Conservation (phyloP, 2,797 vertebrate species). For the Morelia viridis region DNA sequence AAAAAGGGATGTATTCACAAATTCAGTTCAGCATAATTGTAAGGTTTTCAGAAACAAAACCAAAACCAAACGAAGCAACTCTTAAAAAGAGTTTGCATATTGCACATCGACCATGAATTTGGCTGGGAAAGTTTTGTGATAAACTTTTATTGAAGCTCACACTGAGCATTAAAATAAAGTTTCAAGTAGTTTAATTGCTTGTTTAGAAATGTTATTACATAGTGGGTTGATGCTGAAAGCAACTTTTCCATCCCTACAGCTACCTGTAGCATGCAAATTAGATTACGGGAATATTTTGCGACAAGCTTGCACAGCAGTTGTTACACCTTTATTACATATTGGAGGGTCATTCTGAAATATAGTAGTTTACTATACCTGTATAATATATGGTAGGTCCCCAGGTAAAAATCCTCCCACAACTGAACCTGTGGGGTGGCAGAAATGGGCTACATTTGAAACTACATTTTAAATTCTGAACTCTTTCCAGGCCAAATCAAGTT, state of each 20-base stretch:
- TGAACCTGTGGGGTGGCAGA: not conserved
- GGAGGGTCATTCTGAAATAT: not conserved
- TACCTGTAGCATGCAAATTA: not conserved
- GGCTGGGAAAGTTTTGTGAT: not conserved
- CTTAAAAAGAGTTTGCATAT: not conserved
- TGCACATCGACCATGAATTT: not conserved
- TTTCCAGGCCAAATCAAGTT: not conserved
- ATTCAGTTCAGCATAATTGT: not conserved
- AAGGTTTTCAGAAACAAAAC: not conserved
- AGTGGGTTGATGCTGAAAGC: not conserved
- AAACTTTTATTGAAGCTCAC: not conserved
- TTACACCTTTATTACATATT: not conserved
- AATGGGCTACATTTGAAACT: not conserved
- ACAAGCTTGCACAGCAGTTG: not conserved
- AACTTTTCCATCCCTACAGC: not conserved
- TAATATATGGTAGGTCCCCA: not conserved
- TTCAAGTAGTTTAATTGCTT: not conserved
- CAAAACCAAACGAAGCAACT: not conserved
- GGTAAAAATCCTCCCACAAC: not conserved
- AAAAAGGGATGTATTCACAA: not conserved
- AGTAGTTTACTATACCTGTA: not conserved
- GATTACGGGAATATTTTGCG: not conserved
- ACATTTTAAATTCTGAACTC: not conserved
- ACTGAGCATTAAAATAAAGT: not conserved
- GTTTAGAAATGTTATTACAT: not conserved